Evolutionary conservation across 2,113 vertebrate genomes (phyloP).

Genomic region (Sturnira hondurensis): DNA sequence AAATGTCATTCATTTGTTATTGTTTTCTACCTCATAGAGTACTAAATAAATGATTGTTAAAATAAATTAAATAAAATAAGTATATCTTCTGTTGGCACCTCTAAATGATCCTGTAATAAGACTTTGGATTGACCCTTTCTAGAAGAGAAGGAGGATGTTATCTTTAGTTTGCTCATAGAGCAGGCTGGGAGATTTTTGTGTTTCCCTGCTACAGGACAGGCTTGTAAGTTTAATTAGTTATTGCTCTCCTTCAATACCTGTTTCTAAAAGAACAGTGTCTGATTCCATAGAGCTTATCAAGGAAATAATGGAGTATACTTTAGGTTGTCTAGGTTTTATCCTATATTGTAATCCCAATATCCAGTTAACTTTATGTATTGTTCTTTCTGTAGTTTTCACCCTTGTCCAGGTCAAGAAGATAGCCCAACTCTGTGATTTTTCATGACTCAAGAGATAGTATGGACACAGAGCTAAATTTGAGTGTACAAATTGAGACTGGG

Average conservation of each 20-base stretch:
- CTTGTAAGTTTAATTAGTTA: too few species aligned
- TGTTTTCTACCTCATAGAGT: background rate
- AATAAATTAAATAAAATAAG: background rate
- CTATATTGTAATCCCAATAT: rapidly evolving
- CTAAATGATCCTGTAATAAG: constrained; percentile 9
- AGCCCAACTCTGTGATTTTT: background rate
- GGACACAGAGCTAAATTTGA: background rate
- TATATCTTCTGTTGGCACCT: background rate
- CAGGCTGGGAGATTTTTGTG: background rate
- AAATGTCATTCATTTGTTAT: background rate
- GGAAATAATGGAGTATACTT: rapidly evolving
- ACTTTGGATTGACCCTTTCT: constrained; percentile 4
- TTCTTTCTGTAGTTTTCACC: background rate
- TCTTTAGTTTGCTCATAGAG: background rate
- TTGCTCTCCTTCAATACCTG: background rate
- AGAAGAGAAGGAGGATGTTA: background rate
- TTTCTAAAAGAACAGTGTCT: background rate
- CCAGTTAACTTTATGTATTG: background rate
- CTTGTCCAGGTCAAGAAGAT: background rate
- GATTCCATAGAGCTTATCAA: background rate
- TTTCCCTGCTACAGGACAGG: too few species aligned
- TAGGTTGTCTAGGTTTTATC: background rate
- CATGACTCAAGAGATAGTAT: background rate
- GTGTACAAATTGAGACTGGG: background rate
- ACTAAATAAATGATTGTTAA: constrained; percentile 11